Evolutionary conservation across 2,113 vertebrate genomes (phyloP), one percentile per base, ranked within the genome.

Genomic region (Coturnix japonica): DNA sequence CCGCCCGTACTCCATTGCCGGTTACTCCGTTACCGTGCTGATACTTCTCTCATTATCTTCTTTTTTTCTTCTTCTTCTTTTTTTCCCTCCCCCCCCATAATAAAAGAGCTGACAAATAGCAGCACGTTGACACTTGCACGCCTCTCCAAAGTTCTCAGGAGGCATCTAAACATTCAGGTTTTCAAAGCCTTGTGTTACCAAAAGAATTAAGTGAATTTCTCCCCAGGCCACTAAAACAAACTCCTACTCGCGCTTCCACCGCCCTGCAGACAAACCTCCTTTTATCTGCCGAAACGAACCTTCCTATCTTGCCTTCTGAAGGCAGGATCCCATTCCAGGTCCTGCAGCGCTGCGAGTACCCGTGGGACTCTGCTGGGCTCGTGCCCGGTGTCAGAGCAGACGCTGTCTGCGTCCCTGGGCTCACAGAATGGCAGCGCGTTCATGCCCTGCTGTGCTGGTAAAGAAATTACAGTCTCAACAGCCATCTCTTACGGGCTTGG

Each of bases 161-260:
- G 83, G 89, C 78, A 94, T 95, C 91, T 84, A 94, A 96, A 96
- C 88, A 90, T 91, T 94, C 80, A 93, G 71, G 87, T 89, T 96
- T 96, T 97, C 94, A 96, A 93, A 90, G 94, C 72, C 95, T 95
- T 87, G 53, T 37, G 4, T 91, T 95, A 91, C 87, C 70, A 85
- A 61, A 94, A 87, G 30, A 63, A 95, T 94, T 79, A 96, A 79
- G 69, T 93, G 89, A 95, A 81, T 97, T 97, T 95, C 91, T 90
- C 92, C 92, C 26, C 39, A 91, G 79, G 70, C 96, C 81, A 95
- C 80, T 93, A 73, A 93, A 97, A 95, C 85, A 81, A 95, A 91
- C 91, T 95, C n/a, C 53, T 89, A 41, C 79, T 95, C 70, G 85
- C 87, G 84, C 70, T 96, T 94, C 87, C 61, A 71, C 47, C 78